phyloP scores from a whole-genome alignment of 2,888 invertebrate species.

The Myopa tessellatipennis region DNA sequence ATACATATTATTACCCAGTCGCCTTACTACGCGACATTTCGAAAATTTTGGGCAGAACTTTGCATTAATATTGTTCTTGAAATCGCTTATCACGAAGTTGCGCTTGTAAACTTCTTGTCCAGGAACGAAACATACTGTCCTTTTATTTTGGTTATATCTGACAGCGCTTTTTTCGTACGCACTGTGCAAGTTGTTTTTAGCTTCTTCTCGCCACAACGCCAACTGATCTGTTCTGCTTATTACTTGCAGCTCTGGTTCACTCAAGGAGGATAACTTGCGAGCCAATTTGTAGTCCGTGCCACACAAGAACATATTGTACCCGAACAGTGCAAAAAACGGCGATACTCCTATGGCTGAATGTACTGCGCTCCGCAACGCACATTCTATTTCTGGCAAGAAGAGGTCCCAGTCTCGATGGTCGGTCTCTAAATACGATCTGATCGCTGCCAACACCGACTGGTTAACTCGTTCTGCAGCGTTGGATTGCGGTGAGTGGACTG shows the following conservation, averaged over 20 bases:
- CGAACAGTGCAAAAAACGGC: slow-evolving; percentile 38
- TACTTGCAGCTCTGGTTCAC: neutral
- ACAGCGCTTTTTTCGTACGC: neutral
- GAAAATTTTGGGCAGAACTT: neutral
- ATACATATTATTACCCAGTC: slow-evolving; percentile 1
- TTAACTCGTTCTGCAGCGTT: no score
- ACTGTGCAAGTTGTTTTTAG: neutral
- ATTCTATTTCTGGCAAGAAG: slow-evolving; percentile 27
- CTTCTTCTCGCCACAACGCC: neutral
- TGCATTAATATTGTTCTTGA: neutral
- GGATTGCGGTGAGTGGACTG: no score
- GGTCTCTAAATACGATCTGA: neutral
- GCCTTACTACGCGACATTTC: neutral
- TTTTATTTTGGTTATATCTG: neutral
- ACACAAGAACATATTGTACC: slow-evolving; percentile 13
- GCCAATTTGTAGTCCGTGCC: slow-evolving; percentile 38
- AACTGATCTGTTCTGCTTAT: no score
- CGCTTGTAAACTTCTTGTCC: neutral
- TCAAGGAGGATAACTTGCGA: neutral
- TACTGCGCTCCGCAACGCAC: slow-evolving; percentile 21
- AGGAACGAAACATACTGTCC: neutral
- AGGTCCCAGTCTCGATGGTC: slow-evolving; percentile 10
- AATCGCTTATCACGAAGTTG: neutral
- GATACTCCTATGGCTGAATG: slow-evolving; percentile 32
- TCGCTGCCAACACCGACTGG: neutral